Evolutionary conservation across 2,113 vertebrate species (phyloP).

Genomic region (Cyprinodon variegatus): DNA sequence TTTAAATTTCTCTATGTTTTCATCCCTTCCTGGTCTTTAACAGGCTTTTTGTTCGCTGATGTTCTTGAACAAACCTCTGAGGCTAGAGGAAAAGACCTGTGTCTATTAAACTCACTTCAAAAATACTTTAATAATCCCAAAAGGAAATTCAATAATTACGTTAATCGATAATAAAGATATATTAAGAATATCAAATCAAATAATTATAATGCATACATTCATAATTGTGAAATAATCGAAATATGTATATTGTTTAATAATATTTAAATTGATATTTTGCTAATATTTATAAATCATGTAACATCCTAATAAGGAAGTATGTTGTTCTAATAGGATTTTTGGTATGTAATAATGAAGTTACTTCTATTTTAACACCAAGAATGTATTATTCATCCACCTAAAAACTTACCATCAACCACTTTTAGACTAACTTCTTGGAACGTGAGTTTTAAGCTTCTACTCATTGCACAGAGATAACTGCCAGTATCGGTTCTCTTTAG

Average conservation of each 20-base stretch:
- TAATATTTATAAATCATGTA: too few species aligned
- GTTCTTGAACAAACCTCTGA: neutral
- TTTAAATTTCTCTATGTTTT: neutral
- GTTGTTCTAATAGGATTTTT: neutral
- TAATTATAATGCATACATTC: too few species aligned
- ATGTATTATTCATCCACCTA: neutral
- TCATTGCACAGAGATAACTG: conserved; percentile 56
- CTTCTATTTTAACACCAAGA: too few species aligned
- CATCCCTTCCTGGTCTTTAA: neutral
- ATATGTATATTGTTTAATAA: too few species aligned
- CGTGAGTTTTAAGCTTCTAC: neutral
- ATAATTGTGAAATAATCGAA: too few species aligned
- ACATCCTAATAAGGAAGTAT: too few species aligned
- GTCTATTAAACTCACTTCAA: neutral
- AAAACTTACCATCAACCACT: conserved; percentile 49
- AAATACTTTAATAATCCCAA: too few species aligned
- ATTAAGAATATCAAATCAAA: too few species aligned
- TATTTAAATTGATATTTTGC: too few species aligned
- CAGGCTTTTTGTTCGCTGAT: neutral
- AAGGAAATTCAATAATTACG: too few species aligned
- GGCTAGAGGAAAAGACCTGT: neutral
- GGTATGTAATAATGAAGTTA: too few species aligned
- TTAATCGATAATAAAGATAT: too few species aligned
- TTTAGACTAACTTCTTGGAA: conserved; percentile 51
- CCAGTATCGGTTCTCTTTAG: conserved; percentile 49